A percentile compares a stretch with the other conserved stretches of the same genome.
These are phyloP conservation scores for Xestoiulus laeticollis DNA, from an alignment of 2,888 invertebrate genomes.

Conservation along the genomic window DNA sequence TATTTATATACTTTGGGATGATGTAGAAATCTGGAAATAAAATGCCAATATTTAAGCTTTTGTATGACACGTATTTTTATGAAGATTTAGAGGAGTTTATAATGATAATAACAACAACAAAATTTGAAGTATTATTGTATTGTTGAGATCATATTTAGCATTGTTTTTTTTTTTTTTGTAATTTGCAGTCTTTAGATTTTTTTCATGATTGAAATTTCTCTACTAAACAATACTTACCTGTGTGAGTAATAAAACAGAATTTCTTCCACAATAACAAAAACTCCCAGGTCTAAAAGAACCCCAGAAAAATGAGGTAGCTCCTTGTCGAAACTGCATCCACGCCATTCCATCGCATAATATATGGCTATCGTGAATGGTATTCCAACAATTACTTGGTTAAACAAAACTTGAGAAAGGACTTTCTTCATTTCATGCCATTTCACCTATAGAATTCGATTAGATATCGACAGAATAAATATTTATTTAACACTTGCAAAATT, in stretches of 20 bases:
- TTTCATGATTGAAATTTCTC: too few species aligned
- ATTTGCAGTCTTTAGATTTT: too few species aligned
- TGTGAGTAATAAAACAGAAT: constrained; percentile 17
- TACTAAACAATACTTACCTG: constrained; percentile 24
- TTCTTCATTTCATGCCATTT: neutral
- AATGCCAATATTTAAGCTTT: neutral
- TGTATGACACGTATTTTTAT: too few species aligned
- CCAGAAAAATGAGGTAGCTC: neutral
- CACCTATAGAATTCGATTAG: neutral
- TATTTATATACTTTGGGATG: constrained; percentile 78
- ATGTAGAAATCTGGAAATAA: constrained; percentile 73
- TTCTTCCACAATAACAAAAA: constrained; percentile 18
- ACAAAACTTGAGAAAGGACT: constrained; percentile 74
- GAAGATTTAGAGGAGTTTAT: too few species aligned
- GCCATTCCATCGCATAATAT: neutral
- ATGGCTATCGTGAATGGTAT: neutral
- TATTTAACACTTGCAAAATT: too few species aligned
- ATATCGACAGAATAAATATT: too few species aligned
- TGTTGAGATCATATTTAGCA: too few species aligned
- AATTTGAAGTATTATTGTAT: too few species aligned
- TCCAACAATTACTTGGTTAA: constrained; percentile 67
- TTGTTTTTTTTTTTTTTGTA: too few species aligned
- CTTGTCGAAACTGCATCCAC: neutral
- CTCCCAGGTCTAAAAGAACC: neutral
- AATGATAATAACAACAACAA: too few species aligned